Base-by-base conservation (phyloP, 2,888 invertebrate species). In the Oligia latruncula region DNA sequence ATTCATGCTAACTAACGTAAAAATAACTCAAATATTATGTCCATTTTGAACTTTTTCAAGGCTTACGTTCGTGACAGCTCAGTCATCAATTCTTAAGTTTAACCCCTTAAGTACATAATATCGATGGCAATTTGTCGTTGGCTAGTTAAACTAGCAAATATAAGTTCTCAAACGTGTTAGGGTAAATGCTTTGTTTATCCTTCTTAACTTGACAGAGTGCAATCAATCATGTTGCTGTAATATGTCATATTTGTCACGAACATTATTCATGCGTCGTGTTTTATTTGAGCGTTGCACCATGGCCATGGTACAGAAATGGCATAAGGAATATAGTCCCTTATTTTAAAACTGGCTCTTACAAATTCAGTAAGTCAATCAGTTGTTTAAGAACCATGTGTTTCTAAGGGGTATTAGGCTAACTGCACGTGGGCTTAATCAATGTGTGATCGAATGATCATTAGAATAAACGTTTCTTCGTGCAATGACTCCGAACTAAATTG, bases 191-290 rank as follows among this genome's bases (percentile, higher is more conserved):
- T 46, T 77, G 52, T 75, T 68, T 23, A n/a, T 23, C 40, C 17
- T 67, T 82, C 79, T 67, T 84, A 55, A 65, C 55, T 60, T 35
- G 6, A 60, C 35, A 23, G 23, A 62, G 13, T 71, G 71, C 80
- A 35, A 82, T 82, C 71, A 82, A 84, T 84, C 84, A 84, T 82
- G 2, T 58, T 43, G 23, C 29, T 40, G 1, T 81, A n/a, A 17
- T 65, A 78, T 6, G 62, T 62, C 64, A 35, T n/a, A 64, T 40
- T 49, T 43, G 17, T 43, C n/a, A 81, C 68, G 40, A 64, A 52
- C 20, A 1, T 4, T 66, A 5, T 72, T 46, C n/a, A 46, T 2
- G 20, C 5, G 23, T 43, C 9, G 9, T 58, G 70, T 78, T 40
- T 55, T n/a, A 64, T 81, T 20, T 20, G 43, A 62, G 17, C n/a